Evolutionary conservation across 2,113 vertebrate genomes (phyloP).

Genomic region (Willisornis vidua): DNA sequence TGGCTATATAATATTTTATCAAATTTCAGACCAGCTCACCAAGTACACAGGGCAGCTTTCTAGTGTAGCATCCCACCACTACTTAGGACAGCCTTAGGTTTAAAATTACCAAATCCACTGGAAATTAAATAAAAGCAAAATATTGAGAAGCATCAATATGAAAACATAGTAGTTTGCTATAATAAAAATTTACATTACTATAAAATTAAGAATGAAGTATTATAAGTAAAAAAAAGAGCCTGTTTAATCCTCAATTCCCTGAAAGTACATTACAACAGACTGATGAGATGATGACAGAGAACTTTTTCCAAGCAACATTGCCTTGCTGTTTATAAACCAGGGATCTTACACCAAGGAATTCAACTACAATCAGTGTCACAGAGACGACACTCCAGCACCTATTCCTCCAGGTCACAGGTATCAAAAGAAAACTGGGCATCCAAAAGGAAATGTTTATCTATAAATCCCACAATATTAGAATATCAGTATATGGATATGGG

Average conservation of each 20-base stretch:
- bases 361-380: background rate
- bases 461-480: background rate
- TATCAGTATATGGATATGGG: background rate
- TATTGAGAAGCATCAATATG: background rate
- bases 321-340: background rate
- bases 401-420: background rate
- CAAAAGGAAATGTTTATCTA: background rate
- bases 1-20: background rate
- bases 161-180: background rate
- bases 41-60: background rate
- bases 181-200: background rate
- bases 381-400: background rate
- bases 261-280: background rate
- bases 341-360: background rate
- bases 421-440: background rate
- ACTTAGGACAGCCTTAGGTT: background rate
- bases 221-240: background rate
- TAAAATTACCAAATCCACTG: background rate
- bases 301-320: background rate
- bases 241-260: background rate
- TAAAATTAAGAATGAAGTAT: background rate
- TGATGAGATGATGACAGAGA: background rate
- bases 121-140: background rate
- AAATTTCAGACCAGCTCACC: background rate
- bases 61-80: background rate